Evolutionary conservation across 2,797 vertebrate species (phyloP).

Genomic region (Myotis findleyi): DNA sequence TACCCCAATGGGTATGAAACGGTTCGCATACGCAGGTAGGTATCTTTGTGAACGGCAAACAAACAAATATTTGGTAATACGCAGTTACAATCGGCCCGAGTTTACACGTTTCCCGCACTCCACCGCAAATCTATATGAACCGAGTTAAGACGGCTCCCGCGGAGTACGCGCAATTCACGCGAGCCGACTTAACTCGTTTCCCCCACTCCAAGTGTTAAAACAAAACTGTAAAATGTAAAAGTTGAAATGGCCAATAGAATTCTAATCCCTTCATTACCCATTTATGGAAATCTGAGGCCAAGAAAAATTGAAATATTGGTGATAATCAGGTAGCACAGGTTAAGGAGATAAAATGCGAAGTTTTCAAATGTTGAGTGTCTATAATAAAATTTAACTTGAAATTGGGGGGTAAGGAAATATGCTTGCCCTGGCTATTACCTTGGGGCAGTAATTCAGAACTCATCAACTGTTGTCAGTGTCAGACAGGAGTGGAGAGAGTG

Average conservation of each 20-base stretch:
- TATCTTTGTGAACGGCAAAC: too few relatives aligned
- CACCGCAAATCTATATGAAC: too few relatives aligned
- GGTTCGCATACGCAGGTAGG: too few relatives aligned
- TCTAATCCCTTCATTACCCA: background rate
- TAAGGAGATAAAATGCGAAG: background rate
- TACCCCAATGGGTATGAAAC: too few relatives aligned
- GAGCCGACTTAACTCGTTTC: too few relatives aligned
- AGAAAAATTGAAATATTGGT: background rate
- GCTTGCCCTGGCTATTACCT: background rate
- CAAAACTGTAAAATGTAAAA: background rate
- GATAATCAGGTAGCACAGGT: background rate
- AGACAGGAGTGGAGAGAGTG: background rate
- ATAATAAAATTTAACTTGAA: background rate
- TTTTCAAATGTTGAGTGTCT: background rate
- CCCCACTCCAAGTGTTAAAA: background rate
- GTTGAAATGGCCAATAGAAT: background rate
- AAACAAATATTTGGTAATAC: too few relatives aligned
- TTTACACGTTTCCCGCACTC: too few relatives aligned
- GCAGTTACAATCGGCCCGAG: too few relatives aligned
- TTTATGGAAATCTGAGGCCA: background rate
- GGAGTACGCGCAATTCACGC: too few relatives aligned
- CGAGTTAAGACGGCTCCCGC: too few relatives aligned
- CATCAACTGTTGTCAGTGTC: background rate
- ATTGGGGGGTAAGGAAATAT: background rate
- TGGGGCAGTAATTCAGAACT: constrained; percentile 13